phyloP scores from a whole-genome alignment of 23 tunicate species.

The Botrylloides violaceus region DNA sequence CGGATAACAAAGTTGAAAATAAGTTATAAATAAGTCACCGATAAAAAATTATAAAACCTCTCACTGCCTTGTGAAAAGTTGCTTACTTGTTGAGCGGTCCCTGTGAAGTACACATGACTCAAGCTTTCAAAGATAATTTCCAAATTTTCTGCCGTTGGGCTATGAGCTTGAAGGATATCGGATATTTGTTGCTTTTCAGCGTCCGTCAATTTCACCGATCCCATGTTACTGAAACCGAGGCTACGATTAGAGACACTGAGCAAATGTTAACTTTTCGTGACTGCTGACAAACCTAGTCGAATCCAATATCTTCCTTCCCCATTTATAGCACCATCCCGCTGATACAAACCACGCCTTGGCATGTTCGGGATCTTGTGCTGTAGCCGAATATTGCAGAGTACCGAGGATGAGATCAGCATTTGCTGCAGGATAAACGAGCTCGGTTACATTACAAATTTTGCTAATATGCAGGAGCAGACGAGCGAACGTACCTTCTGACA shows the following conservation, averaged over 20 bases:
- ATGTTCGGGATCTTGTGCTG: slow-evolving; percentile 63
- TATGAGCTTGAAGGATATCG: not conserved
- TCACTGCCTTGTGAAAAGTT: too few relatives aligned
- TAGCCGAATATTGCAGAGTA: slow-evolving; percentile 57
- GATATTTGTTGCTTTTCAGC: slow-evolving; percentile 6
- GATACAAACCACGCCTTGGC: slow-evolving; percentile 78
- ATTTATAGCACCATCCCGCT: slow-evolving; percentile 94
- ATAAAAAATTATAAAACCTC: too few relatives aligned
- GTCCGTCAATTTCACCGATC: slow-evolving; percentile 1
- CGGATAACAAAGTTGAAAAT: too few relatives aligned
- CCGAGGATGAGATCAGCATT: slow-evolving; percentile 78
- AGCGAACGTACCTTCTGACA: not conserved
- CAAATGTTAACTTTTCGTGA: not conserved
- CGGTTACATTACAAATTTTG: not conserved
- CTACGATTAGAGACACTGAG: not conserved
- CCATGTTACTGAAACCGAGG: slow-evolving; percentile 10
- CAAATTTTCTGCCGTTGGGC: not conserved
- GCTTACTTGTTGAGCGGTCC: slow-evolving; percentile 1
- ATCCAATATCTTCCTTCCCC: slow-evolving; percentile 92
- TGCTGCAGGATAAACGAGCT: slow-evolving; percentile 30
- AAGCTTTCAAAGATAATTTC: not conserved
- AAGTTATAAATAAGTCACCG: too few relatives aligned
- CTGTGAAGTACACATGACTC: not conserved
- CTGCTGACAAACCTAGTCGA: slow-evolving; percentile 41
- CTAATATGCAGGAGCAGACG: not conserved